Evolutionary conservation across 2,797 vertebrate genomes (phyloP).

Genomic region (Cynodonichthys magdalenae): DNA sequence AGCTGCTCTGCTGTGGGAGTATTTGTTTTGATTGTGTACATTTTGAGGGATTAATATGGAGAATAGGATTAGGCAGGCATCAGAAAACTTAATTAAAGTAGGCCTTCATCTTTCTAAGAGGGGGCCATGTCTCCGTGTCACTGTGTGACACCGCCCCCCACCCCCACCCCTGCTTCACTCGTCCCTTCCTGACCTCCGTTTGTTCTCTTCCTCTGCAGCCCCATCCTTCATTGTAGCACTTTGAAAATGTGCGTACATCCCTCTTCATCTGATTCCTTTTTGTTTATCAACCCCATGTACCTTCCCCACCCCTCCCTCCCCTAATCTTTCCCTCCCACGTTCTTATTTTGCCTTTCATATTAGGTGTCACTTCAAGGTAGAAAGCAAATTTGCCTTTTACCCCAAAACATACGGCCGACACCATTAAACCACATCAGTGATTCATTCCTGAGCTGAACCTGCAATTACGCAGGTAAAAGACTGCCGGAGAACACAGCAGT

Average conservation of each 20-base stretch:
- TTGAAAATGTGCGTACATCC: slow-evolving; percentile 18
- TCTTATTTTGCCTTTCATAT: slow-evolving; percentile 21
- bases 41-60: slow-evolving; percentile 73
- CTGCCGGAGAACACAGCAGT: slow-evolving; percentile 53
- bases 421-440: slow-evolving; percentile 67
- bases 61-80: slow-evolving; percentile 78
- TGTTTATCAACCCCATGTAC: slow-evolving; percentile 20
- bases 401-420: slow-evolving; percentile 29
- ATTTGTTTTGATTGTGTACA: slow-evolving; percentile 76
- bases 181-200: slow-evolving; percentile 57
- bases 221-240: slow-evolving; percentile 17
- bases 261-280: background rate
- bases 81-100: slow-evolving; percentile 80
- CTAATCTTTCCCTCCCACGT: slow-evolving; percentile 31
- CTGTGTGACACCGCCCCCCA: slow-evolving; percentile 36
- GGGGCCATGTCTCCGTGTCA: slow-evolving; percentile 45
- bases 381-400: slow-evolving; percentile 42
- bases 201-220: slow-evolving; percentile 11
- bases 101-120: slow-evolving; percentile 67
- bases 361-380: slow-evolving; percentile 39
- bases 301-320: slow-evolving; percentile 33
- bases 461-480: slow-evolving; percentile 67
- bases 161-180: slow-evolving; percentile 44
- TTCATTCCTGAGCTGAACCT: slow-evolving; percentile 62
- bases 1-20: slow-evolving; percentile 33